phyloP scores from a whole-genome alignment of 2,113 vertebrate species.

The Hypanus sabinus region DNA sequence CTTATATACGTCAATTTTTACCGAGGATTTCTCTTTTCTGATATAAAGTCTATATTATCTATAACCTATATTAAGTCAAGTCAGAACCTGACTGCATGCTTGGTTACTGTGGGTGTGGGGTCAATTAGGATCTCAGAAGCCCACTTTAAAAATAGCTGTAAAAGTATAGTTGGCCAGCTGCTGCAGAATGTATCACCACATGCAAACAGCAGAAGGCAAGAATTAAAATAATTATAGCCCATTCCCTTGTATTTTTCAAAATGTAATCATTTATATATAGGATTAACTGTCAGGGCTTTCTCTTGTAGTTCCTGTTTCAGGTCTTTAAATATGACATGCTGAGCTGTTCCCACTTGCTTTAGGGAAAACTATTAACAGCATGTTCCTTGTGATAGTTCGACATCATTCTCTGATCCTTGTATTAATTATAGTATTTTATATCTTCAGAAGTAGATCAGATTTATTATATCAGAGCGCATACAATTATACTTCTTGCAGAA shows the following conservation, averaged over 20 bases:
- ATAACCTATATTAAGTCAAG: background rate
- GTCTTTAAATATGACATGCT: conserved; percentile 33
- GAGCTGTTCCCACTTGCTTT: background rate
- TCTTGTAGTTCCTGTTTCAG: background rate
- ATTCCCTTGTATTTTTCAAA: conserved; percentile 34
- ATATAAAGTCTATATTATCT: background rate
- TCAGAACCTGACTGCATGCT: background rate
- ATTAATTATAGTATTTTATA: conserved; percentile 34
- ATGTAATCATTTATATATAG: conserved; percentile 32
- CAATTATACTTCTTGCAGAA: conserved; percentile 22
- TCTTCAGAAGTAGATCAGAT: conserved; percentile 28
- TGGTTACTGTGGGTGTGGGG: conserved; percentile 4
- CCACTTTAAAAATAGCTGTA: conserved; percentile 16
- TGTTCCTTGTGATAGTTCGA: background rate
- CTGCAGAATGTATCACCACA: conserved; percentile 6
- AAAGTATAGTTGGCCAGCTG: conserved; percentile 16
- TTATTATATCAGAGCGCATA: conserved; percentile 14
- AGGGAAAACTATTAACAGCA: conserved; percentile 25
- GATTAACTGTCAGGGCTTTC: conserved; percentile 17
- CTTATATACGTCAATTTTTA: background rate
- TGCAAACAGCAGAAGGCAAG: background rate
- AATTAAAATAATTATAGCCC: conserved; percentile 34
- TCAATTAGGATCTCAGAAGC: conserved; percentile 23
- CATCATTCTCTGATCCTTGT: conserved; percentile 1
- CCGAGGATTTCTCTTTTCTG: too few relatives aligned